phyloP scores from a whole-genome alignment of 30 jellyfish, hydroid and myxozoan genomes.

The Turritopsis dohrnii region DNA sequence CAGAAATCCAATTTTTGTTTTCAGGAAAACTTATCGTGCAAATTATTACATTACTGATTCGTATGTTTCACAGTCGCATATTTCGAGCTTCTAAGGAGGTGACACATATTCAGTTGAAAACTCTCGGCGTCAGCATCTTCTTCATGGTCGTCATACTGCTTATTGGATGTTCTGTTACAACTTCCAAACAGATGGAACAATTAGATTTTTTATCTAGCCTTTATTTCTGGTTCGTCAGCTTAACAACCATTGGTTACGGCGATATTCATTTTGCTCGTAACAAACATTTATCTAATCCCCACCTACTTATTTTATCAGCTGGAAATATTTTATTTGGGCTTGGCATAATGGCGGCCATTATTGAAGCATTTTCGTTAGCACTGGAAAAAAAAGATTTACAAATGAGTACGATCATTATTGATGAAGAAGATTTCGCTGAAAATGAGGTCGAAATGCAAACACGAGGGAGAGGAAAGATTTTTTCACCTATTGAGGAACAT shows the following conservation, averaged over 20 bases:
- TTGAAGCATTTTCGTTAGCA: slow-evolving; percentile 34
- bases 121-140: not conserved
- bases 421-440: slow-evolving; percentile 9
- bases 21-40: slow-evolving; percentile 5
- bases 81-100: not conserved
- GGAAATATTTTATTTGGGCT: slow-evolving; percentile 10
- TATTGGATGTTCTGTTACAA: not conserved
- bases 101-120: slow-evolving; percentile 1
- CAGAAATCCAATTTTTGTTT: too few relatives aligned
- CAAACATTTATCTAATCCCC: slow-evolving; percentile 2
- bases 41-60: not conserved
- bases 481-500: not conserved
- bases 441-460: not conserved
- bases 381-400: slow-evolving; percentile 14
- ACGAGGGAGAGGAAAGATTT: not conserved
- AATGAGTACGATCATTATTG: slow-evolving; percentile 14
- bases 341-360: slow-evolving; percentile 26
- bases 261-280: slow-evolving; percentile 19
- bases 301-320: not conserved
- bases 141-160: slow-evolving; percentile 20
- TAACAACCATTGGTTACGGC: slow-evolving; percentile 37
- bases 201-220: not conserved
- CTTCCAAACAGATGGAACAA: slow-evolving; percentile 13
- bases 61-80: not conserved
- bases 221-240: slow-evolving; percentile 24